Evolutionary conservation across 2,113 vertebrate species (phyloP).

Genomic region (Apistogramma diplotaenia): DNA sequence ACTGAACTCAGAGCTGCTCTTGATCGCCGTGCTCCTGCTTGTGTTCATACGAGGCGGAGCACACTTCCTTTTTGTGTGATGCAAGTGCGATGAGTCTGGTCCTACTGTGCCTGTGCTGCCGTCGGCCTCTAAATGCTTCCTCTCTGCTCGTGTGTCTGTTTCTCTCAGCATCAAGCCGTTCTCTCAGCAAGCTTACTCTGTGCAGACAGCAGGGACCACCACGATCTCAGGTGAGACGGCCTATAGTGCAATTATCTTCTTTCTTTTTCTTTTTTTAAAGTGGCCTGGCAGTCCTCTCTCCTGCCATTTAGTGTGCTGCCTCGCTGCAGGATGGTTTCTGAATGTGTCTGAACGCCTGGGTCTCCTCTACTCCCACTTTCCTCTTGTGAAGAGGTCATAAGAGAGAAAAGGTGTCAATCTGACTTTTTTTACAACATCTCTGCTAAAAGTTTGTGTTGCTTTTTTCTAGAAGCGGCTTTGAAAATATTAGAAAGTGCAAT

Average conservation of each 20-base stretch:
- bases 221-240: conserved; percentile 91
- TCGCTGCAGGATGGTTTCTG: conserved; percentile 29
- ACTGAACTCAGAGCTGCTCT: conserved; percentile 43
- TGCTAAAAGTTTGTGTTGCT: neutral
- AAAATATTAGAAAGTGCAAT: neutral
- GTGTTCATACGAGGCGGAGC: conserved; percentile 8
- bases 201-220: conserved; percentile 90
- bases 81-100: neutral
- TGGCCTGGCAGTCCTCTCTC: conserved; percentile 7
- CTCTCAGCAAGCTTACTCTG: conserved; percentile 90
- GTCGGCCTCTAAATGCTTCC: conserved; percentile 23
- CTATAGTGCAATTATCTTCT: conserved; percentile 35
- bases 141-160: conserved; percentile 2
- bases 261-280: conserved; percentile 19
- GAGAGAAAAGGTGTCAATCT: neutral
- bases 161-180: conserved; percentile 93
- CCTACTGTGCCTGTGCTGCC: neutral
- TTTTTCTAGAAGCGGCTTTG: neutral
- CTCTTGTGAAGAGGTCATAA: conserved; percentile 11
- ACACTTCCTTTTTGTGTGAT: conserved; percentile 28
- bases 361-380: neutral
- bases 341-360: neutral
- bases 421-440: neutral
- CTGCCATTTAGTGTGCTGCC: conserved; percentile 10
- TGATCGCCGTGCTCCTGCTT: conserved; percentile 41